Conservation (phyloP, 2,113 vertebrate species). For the Anseranas semipalmata region DNA sequence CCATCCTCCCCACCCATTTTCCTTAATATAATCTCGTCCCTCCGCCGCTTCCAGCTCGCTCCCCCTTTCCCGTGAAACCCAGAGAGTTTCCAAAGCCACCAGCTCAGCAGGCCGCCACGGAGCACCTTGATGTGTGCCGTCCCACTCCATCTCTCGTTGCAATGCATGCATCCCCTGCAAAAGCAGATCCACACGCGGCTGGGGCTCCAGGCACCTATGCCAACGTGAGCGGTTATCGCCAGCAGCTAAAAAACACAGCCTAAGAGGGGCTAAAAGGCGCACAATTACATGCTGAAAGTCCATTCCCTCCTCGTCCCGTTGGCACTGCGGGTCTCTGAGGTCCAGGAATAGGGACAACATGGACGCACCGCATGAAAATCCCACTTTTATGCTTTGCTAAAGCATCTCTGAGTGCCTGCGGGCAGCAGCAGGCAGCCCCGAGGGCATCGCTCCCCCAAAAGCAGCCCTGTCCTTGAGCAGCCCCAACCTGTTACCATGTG, state of each 20-base stretch:
- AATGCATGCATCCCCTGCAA: too few species aligned
- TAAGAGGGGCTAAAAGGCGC: background rate
- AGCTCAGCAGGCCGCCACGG: too few species aligned
- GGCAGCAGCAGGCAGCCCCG: background rate
- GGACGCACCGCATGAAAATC: background rate
- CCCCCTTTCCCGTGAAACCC: too few species aligned
- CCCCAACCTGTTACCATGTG: background rate
- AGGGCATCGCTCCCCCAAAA: background rate
- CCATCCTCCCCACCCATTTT: too few species aligned
- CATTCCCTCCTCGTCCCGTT: background rate
- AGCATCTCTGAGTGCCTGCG: background rate
- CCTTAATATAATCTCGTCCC: too few species aligned
- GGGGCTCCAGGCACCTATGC: too few species aligned
- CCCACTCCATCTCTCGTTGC: too few species aligned
- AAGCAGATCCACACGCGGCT: too few species aligned
- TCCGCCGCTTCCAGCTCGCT: too few species aligned
- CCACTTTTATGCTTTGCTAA: background rate
- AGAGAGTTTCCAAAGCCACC: too few species aligned
- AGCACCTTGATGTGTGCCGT: too few species aligned
- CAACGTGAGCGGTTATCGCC: background rate
- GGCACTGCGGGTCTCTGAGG: fast-evolving
- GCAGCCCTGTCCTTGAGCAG: background rate
- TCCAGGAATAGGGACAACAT: background rate
- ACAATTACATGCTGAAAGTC: too few species aligned
- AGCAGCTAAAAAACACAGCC: background rate